Evolutionary conservation across 2,888 invertebrate species (phyloP), one percentile per base, ranked within the genome.

Genomic region (Caradrina clavipalpis): DNA sequence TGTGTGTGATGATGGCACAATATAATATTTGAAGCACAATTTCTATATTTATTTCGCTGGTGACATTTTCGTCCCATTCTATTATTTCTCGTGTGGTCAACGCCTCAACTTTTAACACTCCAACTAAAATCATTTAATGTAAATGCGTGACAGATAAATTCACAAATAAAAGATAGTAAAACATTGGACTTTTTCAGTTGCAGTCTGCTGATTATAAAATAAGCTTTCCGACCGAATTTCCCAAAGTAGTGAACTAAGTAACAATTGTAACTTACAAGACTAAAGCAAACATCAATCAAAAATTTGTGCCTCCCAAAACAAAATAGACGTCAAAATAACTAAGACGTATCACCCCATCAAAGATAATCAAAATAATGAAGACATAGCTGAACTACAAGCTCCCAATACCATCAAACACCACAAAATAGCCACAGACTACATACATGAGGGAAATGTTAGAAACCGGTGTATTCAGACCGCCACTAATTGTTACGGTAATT

Each of bases 401-500:
- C 45, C 26, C 35, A 58, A 79, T 69, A 64, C 22, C 17, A 62
- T 42, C 65, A 50, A 49, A 35, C 69, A 72, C 49, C 60, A 67
- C 72, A 63, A 22, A 69, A 69, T 50, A 58, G 51, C 50, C 47
- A 59, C 47, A 73, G 57, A 66, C 73, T 63, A 73, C 47, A 57
- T 61, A 54, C 58, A 50, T 49, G 62, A 75, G 66, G 76, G 69
- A 83, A 83, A 82, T 81, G 78, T 78, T 80, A 83, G 83, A 83
- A 83, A 82, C 76, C 81, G 82, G 69, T 78, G 91, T 91, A 95
- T 93, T 93, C 91, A 95, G 95, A 96, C 90, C 95, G 94, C 83
- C 84, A 89, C 95, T 95, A 95, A 96, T 96, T 92, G 93, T 90
- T 83, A 87, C 88, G 79, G 89, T 95, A 96, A 95, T 96, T 95